phyloP scores from a whole-genome alignment of 2,113 vertebrate genomes.

The Sylvietta virens region DNA sequence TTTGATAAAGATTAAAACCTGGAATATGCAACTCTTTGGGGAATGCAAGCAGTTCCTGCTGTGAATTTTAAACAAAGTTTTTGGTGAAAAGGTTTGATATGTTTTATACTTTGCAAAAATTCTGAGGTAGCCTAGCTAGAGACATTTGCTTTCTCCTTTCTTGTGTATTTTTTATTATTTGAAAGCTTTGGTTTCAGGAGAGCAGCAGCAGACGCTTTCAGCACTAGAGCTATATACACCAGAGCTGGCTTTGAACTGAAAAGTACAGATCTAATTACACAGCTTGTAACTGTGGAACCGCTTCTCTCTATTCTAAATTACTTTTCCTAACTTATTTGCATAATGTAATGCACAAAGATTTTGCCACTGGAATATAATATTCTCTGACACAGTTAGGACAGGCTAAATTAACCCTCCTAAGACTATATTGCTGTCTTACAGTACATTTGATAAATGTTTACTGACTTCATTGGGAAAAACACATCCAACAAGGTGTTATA shows the following conservation, averaged over 20 bases:
- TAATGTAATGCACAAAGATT: conserved; percentile 71
- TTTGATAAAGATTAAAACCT: not conserved
- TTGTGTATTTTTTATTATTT: conserved; percentile 52
- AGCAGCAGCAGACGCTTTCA: conserved; percentile 45
- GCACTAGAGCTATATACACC: conserved; percentile 29
- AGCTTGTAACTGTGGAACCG: conserved; percentile 65
- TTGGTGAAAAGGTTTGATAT: not conserved
- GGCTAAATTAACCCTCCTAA: conserved; percentile 65
- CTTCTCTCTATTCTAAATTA: conserved; percentile 68
- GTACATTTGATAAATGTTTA: not conserved
- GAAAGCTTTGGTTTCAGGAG: conserved; percentile 59
- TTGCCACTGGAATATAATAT: conserved; percentile 59
- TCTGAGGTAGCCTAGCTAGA: conserved; percentile 13
- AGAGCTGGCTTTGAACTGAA: conserved; percentile 67
- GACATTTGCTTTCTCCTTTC: conserved; percentile 50
- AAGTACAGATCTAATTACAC: conserved; percentile 73
- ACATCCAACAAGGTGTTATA: not conserved
- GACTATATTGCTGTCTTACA: conserved; percentile 15
- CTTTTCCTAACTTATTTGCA: conserved; percentile 71
- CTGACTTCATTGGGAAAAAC: not conserved
- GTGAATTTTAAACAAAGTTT: not conserved
- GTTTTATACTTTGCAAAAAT: conserved; percentile 19
- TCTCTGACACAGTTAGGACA: conserved; percentile 44
- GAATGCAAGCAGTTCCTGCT: not conserved
- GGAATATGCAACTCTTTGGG: not conserved